Evolutionary conservation across 2,888 invertebrate genomes (phyloP).

Genomic region (Gryllus longicercus): DNA sequence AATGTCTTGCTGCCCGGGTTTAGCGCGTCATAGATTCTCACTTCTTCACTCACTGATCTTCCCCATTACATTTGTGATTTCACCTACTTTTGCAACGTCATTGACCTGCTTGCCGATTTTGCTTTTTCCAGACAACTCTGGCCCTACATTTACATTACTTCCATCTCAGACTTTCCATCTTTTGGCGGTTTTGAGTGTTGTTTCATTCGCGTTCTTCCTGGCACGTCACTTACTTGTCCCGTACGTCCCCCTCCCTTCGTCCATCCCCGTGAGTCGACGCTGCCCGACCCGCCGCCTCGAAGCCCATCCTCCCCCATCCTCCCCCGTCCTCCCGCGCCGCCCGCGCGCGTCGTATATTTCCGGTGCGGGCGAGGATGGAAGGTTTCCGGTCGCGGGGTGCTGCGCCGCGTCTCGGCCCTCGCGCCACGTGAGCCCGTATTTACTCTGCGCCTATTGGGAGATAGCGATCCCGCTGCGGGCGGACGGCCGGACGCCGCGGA

Average conservation of each 20-base stretch:
- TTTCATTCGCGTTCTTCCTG: too few relatives aligned
- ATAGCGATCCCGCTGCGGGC: not conserved
- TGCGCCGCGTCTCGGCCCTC: not conserved
- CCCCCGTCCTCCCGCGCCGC: not conserved
- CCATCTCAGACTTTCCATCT: too few relatives aligned
- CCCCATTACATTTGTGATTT: too few relatives aligned
- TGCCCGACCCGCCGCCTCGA: not conserved
- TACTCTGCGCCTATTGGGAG: conserved; percentile 6
- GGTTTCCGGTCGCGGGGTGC: not conserved
- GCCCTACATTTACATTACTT: too few relatives aligned
- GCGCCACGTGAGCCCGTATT: conserved; percentile 8
- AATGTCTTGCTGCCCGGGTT: too few relatives aligned
- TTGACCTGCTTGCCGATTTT: too few relatives aligned
- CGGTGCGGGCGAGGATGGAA: not conserved
- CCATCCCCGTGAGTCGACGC: not conserved
- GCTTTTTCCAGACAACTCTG: too few relatives aligned
- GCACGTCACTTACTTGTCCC: not conserved
- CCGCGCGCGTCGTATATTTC: not conserved
- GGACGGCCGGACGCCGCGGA: not conserved
- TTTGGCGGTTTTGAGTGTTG: too few relatives aligned
- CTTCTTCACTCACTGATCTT: too few relatives aligned
- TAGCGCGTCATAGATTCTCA: too few relatives aligned
- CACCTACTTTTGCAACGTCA: too few relatives aligned
- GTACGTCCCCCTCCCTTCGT: not conserved
- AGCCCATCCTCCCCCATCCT: not conserved